Evolutionary conservation across 2,888 invertebrate species (phyloP).

Genomic region (Ethmia dodecea): DNA sequence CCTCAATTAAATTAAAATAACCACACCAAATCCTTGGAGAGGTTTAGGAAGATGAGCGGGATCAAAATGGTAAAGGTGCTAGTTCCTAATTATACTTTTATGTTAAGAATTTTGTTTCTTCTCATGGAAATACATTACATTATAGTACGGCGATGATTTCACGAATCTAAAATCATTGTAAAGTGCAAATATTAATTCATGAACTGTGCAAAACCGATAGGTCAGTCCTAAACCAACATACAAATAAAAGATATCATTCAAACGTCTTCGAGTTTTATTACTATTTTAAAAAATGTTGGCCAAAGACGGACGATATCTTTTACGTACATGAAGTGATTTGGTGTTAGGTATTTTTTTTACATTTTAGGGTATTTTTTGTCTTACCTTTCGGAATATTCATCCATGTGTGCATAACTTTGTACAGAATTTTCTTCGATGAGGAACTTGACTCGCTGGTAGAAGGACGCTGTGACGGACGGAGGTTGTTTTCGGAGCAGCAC

Average conservation of each 20-base stretch:
- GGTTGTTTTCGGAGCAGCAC: conserved; percentile 97
- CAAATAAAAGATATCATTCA: conserved; percentile 51
- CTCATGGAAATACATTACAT: conserved; percentile 53
- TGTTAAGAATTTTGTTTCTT: conserved; percentile 55
- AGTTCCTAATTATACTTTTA: conserved; percentile 54
- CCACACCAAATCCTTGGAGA: conserved; percentile 77
- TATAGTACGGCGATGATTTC: conserved; percentile 64
- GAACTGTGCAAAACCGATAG: conserved; percentile 60
- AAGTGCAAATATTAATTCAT: conserved; percentile 67
- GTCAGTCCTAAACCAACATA: conserved; percentile 54
- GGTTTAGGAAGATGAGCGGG: conserved; percentile 72
- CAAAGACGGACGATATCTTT: conserved; percentile 49
- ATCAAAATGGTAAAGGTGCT: conserved; percentile 65
- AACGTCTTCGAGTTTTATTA: neutral
- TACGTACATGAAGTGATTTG: conserved; percentile 60
- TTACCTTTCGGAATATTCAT: conserved; percentile 99
- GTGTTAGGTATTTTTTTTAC: conserved; percentile 45
- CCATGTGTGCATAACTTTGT: conserved; percentile 98
- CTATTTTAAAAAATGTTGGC: no score
- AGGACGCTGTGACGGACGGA: conserved; percentile 96
- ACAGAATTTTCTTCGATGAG: conserved; percentile 99
- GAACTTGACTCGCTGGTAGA: conserved; percentile 98
- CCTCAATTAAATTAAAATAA: conserved; percentile 65
- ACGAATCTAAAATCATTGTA: conserved; percentile 66
- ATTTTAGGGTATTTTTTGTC: conserved; percentile 52